These are phyloP conservation scores for Manis javanica DNA, from an alignment of 2,797 vertebrate species.

Conservation along the genomic window DNA sequence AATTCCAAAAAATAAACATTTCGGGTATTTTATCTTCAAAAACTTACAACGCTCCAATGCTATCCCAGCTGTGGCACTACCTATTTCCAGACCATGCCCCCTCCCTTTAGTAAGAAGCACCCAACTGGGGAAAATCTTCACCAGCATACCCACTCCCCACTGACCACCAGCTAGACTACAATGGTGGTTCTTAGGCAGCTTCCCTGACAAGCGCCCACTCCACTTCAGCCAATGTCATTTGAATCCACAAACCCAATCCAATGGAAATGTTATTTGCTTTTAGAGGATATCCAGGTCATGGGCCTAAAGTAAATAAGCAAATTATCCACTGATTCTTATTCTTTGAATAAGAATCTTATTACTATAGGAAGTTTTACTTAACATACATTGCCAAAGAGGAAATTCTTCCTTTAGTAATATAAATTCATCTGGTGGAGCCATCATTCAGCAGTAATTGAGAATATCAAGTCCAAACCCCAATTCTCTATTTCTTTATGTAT, in stretches of 20 bases:
- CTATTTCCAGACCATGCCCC: background rate
- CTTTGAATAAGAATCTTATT: background rate
- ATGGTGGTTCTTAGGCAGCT: background rate
- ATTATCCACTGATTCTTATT: background rate
- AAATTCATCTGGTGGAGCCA: background rate
- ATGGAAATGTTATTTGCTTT: background rate
- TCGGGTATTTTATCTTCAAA: background rate
- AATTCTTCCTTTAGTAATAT: background rate
- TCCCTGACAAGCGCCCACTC: background rate
- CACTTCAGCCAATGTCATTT: background rate
- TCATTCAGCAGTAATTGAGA: background rate
- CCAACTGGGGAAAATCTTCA: background rate
- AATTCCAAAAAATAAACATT: constrained; percentile 4
- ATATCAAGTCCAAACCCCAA: background rate
- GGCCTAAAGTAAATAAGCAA: background rate
- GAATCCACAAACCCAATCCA: background rate
- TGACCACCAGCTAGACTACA: background rate
- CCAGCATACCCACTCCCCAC: background rate
- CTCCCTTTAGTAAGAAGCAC: background rate
- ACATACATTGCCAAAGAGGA: background rate
- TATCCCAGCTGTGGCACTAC: background rate
- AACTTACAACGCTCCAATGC: background rate
- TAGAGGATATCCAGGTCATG: background rate
- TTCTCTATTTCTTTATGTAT: background rate
- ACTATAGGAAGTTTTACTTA: background rate